Conservation (phyloP, 2,888 invertebrate species). For the Leucophenga montana region DNA sequence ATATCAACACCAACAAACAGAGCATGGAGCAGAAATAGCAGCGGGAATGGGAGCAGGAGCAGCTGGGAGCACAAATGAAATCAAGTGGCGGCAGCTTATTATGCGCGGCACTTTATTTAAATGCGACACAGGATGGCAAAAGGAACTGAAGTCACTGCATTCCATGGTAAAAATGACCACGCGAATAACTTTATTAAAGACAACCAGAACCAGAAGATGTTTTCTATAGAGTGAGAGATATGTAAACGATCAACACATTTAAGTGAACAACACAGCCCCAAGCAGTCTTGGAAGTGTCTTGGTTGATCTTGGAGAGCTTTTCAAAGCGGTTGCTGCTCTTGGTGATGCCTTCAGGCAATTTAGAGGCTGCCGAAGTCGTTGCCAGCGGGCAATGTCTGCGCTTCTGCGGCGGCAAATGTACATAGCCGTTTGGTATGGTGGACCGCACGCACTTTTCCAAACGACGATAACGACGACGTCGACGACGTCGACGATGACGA, state of each 20-base stretch:
- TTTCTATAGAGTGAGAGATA: background rate
- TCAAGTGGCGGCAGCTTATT: too few species aligned
- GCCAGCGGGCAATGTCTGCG: background rate
- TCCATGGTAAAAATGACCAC: background rate
- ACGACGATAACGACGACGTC: slow-evolving; percentile 6
- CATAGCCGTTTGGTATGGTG: background rate
- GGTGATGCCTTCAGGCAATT: slow-evolving; percentile 6
- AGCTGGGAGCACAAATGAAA: background rate
- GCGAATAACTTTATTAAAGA: slow-evolving; percentile 13
- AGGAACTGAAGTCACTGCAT: background rate
- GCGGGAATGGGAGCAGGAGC: background rate
- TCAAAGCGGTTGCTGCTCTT: too few species aligned
- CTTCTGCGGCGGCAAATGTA: background rate
- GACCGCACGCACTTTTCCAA: slow-evolving; percentile 24
- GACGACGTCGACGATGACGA: slow-evolving; percentile 29
- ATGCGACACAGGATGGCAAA: slow-evolving; percentile 9
- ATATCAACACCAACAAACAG: background rate
- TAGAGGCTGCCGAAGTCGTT: background rate
- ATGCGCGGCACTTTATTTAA: background rate
- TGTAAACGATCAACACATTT: slow-evolving; percentile 28
- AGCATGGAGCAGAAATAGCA: background rate
- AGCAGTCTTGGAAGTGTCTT: too few species aligned
- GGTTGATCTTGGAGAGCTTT: too few species aligned
- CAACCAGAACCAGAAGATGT: too few species aligned
- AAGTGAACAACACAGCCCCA: background rate